Evolutionary conservation across 2,797 vertebrate species (phyloP), one percentile per base, ranked within the genome.

Genomic region (Coregonus ussuriensis): DNA sequence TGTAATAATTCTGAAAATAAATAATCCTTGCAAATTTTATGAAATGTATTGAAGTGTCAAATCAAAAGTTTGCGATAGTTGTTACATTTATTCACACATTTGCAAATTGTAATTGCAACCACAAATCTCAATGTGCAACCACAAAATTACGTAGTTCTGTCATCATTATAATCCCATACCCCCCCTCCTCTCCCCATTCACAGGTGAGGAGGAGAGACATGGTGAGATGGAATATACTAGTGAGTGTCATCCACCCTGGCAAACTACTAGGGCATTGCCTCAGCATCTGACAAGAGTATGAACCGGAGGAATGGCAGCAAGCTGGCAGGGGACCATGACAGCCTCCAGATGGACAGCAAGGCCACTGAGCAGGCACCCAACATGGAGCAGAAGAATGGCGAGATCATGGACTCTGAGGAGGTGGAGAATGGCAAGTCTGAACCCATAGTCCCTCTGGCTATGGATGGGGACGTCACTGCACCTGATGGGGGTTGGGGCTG

Each of bases 401-500:
- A 86, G 37, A 74, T 62, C 6, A 53, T 67, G 77, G 89, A 91
- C 11, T 56, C 47, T 0, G 90, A 91, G 33, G 89, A 90, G 21
- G 83, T 25, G 4, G 79, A 53, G 1, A 83, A 1, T n/a, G 74
- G 31, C 16, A 65, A 11, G 62, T 52, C n/a, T 1, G 85, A 79
- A 4, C 1, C 41, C 47, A 25, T 47, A n/a, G 33, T 0, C 65
- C 6, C 84, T 0, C 4, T 6, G 15, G 74, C 71, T 4, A 74
- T 54, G n/a, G 59, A 63, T 0, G 84, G 54, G 31, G 65, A 66
- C 0, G 84, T 83, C 21, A 6, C 16, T 0, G 88, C 85, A 18
- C 93, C 95, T 0, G 97, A 99, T 37, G 93, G 83, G 2, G 94
- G 94, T 1, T 98, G 97, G 98, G 95, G 97, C 71, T 99, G 97